Evolutionary conservation across 2,113 vertebrate species (phyloP), one percentile per base, ranked within the genome.

Genomic region (Chionomys nivalis): DNA sequence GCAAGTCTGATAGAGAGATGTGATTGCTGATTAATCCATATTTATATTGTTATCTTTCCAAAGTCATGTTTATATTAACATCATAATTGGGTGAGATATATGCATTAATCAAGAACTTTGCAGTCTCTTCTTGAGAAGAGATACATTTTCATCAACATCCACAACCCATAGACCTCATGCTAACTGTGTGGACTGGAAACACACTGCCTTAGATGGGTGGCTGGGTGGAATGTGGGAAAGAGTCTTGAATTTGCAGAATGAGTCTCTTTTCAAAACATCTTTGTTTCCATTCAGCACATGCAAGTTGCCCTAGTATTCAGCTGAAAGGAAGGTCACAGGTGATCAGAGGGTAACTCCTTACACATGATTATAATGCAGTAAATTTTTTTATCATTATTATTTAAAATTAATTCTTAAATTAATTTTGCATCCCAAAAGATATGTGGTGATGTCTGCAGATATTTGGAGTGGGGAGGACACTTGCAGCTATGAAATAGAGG

Each of bases 11-110:
- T 76, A 86, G 86, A 89, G 83, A 93, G 68, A 66, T 76, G 75
- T 92, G 95, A 96, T 97, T 93, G 88, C 86, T 83, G 96, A 82
- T 82, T 94, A 92, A 97, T 95, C 89, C 91, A 91, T 98, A 97
- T 97, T 96, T 96, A 95, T 92, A 94, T 92, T 97, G 81, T 93
- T 94, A 96, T 94, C 90, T 92, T 87, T 94, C 88, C 68, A 52
- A 95, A 94, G 94, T 93, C 33, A 31, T 97, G 90, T 97, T 97
- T 97, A 92, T 90, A 97, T 94, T 97, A 96, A 93, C 88, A 96
- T 93, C 85, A 49, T 95, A 97, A 96, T 88, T 94, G 92, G 39
- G 65, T 78, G n/a, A 76, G 92, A 94, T 92, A 89, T 93, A 89
- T 89, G 92, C 78, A 92, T 94, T 68, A 94, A 92, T 96, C 65